These are phyloP conservation scores for Mythimna ferrago DNA, from an alignment of 2,888 invertebrate species.

Conservation along the genomic window DNA sequence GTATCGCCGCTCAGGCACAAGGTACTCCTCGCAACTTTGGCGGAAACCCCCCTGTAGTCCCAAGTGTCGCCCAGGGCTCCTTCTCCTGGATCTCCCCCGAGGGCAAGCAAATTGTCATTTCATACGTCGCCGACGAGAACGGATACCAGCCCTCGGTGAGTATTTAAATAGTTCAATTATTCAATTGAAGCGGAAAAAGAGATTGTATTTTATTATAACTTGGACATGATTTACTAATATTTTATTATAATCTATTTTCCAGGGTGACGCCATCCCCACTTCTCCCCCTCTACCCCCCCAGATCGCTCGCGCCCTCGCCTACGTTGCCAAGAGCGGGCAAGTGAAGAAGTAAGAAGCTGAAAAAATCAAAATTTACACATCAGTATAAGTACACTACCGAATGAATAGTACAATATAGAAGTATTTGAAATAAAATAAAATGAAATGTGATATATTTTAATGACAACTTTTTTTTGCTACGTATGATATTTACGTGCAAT, in stretches of 20 bases:
- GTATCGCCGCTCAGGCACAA: conserved; percentile 91
- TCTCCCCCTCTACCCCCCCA: conserved; percentile 87
- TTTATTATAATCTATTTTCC: conserved; percentile 57
- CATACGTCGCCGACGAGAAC: conserved; percentile 92
- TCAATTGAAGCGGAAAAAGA: not conserved
- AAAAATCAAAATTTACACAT: conserved; percentile 48
- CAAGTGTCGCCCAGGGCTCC: conserved; percentile 87
- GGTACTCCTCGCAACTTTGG: conserved; percentile 88
- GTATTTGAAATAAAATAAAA: conserved; percentile 54
- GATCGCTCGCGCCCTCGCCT: conserved; percentile 84
- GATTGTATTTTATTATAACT: not conserved
- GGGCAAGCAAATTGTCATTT: conserved; percentile 89
- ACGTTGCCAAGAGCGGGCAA: conserved; percentile 67
- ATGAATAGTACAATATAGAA: conserved; percentile 58
- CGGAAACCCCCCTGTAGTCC: conserved; percentile 76
- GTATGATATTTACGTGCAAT: conserved; percentile 46
- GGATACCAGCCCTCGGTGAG: conserved; percentile 92
- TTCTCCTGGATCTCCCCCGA: conserved; percentile 91
- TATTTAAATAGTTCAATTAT: conserved; percentile 18
- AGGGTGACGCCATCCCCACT: conserved; percentile 85
- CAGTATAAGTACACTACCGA: conserved; percentile 39
- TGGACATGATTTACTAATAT: not conserved
- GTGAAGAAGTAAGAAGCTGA: conserved; percentile 64
- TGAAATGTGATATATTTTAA: conserved; percentile 71
- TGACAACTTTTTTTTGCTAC: conserved; percentile 53